Percentiles rank a stretch among this genome's conserved stretches.
phyloP scores from a whole-genome alignment of 2,888 invertebrate genomes.

The Phoenoteleia sp. region DNA sequence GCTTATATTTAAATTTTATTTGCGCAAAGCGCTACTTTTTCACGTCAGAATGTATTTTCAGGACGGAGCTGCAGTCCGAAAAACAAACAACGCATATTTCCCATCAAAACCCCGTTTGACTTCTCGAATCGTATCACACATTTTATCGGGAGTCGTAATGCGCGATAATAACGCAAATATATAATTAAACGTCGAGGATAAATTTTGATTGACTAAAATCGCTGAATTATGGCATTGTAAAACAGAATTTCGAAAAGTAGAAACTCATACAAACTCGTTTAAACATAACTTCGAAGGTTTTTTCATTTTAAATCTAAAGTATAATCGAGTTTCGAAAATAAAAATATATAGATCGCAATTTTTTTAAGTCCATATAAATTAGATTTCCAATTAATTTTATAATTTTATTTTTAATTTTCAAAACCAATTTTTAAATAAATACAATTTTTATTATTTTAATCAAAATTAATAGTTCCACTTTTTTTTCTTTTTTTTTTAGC shows the following conservation, averaged over 20 bases:
- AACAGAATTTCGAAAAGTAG: not conserved
- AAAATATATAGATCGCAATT: no score
- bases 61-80: not conserved
- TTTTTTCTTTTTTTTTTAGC: no score
- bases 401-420: no score
- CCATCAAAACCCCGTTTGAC: constrained; percentile 7
- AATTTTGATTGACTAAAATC: no score
- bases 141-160: not conserved
- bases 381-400: no score
- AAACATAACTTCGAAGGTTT: no score
- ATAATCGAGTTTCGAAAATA: no score
- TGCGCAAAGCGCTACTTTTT: constrained; percentile 35
- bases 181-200: not conserved
- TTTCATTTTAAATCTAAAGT: no score
- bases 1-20: constrained; percentile 60
- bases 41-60: constrained; percentile 36
- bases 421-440: no score
- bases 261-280: not conserved
- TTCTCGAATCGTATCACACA: not conserved
- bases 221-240: not conserved
- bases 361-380: no score
- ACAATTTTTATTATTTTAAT: no score
- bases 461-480: no score
- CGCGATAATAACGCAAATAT: not conserved
- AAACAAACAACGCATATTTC: not conserved